Evolutionary conservation across 2,113 vertebrate genomes (phyloP).

Genomic region (Macrotus californicus): DNA sequence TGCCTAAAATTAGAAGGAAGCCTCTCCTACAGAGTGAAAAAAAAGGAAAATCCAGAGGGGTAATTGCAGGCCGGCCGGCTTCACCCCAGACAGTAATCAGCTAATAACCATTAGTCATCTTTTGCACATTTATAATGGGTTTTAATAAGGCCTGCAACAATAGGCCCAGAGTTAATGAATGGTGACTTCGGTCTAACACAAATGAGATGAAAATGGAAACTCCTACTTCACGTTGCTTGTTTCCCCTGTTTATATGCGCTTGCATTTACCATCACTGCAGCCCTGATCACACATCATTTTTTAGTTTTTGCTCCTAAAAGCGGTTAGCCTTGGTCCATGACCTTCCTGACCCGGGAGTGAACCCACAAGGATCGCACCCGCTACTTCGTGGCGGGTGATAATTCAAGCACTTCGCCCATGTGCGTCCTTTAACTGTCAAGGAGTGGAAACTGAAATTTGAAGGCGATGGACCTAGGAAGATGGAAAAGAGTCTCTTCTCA

Average conservation of each 20-base stretch:
- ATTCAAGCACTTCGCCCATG: neutral
- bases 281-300: neutral
- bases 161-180: neutral
- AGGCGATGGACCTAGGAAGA: neutral
- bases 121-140: slow-evolving; percentile 1
- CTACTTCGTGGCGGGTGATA: too few relatives aligned
- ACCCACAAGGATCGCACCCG: too few relatives aligned
- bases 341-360: too few relatives aligned
- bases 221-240: neutral
- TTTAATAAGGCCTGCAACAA: slow-evolving; percentile 6
- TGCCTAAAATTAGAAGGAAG: slow-evolving; percentile 4
- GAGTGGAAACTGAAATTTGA: neutral
- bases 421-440: neutral
- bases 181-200: neutral
- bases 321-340: neutral
- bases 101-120: slow-evolving; percentile 20
- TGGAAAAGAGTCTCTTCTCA: neutral
- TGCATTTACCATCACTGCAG: neutral
- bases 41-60: slow-evolving; percentile 17
- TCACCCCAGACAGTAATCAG: slow-evolving; percentile 25
- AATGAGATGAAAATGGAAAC: neutral
- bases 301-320: neutral
- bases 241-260: neutral
- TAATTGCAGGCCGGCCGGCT: neutral
- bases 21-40: neutral